Base-by-base conservation (phyloP, 1,140 invertebrate species). In the Drosophila repletoides region DNA sequence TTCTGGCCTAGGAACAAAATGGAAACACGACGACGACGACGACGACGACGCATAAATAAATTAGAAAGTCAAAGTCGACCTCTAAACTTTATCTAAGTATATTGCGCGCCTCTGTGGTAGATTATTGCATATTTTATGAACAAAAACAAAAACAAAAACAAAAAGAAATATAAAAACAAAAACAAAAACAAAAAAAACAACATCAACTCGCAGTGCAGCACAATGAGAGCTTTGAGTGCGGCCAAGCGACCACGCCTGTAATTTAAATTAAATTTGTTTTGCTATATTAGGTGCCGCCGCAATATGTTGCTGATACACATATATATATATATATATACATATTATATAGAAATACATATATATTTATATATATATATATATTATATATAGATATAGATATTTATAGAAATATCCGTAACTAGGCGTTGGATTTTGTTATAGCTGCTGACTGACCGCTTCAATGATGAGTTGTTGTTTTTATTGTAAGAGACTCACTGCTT, bases 221-320 rank as follows among this genome's bases (percentile, higher is more conserved):
- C 63, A 71, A 71, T 66, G 63, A 59, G 59, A 72, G 59, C 52
- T 64, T 58, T 49, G 70, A 70, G 56, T 71, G 69, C 61, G 51
- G 38, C 61, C 56, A 49, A 68, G 69, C 76, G 80, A 86, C 80
- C 80, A 86, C 80, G 80, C 80, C 80, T 86, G 81, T 86, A 86
- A 86, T 86, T 86, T 86, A 86, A 86, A 86, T 86, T 86, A 86
- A 86, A 86, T 86, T 86, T 86, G 80, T 80, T 76, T 86, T 63
- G 64, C 80, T 86, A 86, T 86, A 86, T 86, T 86, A 86, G 80
- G 80, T 86, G 80, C 80, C 79, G 80, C 79, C 80, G 65, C 76
- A 77, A 63, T 56, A 71, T 21, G 53, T 41, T 66, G 52, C 29
- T 43, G 31, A 65, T 19, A 59, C 24, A 52, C 9, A 52, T 24